phyloP scores from a whole-genome alignment of 2,888 invertebrate species.

The Metalampra italica region DNA sequence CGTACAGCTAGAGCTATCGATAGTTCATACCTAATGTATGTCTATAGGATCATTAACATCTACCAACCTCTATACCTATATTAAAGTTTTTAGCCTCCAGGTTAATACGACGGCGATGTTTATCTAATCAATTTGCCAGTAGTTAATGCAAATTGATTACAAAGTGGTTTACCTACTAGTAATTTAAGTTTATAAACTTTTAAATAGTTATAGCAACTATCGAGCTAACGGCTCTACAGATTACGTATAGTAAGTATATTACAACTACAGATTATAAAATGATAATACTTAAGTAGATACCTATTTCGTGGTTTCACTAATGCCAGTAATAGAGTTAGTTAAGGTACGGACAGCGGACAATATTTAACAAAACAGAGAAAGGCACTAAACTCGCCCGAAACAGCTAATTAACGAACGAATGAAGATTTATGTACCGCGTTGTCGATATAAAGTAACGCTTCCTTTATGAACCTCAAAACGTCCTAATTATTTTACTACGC shows the following conservation, averaged over 20 bases:
- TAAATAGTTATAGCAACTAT: no score
- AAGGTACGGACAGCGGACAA: constrained; percentile 12
- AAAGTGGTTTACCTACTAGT: constrained; percentile 1
- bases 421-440: constrained; percentile 76
- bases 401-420: constrained; percentile 70
- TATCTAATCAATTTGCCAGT: constrained; percentile 17
- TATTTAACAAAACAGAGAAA: constrained; percentile 19
- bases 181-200: no score
- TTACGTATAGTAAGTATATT: not conserved
- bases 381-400: constrained; percentile 40
- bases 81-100: constrained; percentile 1
- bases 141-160: constrained; percentile 13
- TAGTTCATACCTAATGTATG: constrained; percentile 5
- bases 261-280: constrained; percentile 9
- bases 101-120: constrained; percentile 3
- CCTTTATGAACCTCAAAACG: constrained; percentile 78
- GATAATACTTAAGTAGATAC: no score
- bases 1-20: constrained; percentile 18
- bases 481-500: constrained; percentile 76
- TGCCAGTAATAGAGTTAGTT: no score
- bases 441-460: constrained; percentile 77
- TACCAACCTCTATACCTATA: not conserved
- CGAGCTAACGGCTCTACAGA: not conserved
- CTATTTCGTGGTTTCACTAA: no score
- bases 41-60: not conserved